phyloP scores from a whole-genome alignment of 1,140 invertebrate species.

The Diorhabda carinulata region DNA sequence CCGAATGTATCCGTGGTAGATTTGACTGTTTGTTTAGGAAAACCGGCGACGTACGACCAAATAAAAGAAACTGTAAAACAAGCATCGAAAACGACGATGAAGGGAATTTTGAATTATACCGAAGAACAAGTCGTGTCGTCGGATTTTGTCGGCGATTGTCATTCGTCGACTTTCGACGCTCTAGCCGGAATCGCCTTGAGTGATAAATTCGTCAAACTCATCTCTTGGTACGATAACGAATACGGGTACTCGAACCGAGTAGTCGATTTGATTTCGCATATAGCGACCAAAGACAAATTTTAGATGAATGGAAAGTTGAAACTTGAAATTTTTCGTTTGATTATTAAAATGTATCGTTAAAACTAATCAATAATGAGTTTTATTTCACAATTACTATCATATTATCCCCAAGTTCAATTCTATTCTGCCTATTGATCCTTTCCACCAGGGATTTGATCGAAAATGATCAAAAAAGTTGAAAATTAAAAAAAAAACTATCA shows the following conservation, averaged over 20 bases:
- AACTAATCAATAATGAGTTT: no score
- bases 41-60: slow-evolving; percentile 73
- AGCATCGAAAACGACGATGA: slow-evolving; percentile 71
- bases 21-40: slow-evolving; percentile 74
- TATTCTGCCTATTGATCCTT: no score
- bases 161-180: slow-evolving; percentile 92
- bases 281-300: slow-evolving; percentile 10
- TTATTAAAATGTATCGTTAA: no score
- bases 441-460: no score
- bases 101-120: slow-evolving; percentile 92
- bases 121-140: slow-evolving; percentile 91
- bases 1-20: slow-evolving; percentile 98
- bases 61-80: slow-evolving; percentile 90
- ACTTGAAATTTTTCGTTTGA: no score
- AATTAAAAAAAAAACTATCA: no score
- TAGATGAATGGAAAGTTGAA: neutral
- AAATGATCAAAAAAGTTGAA: no score
- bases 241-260: slow-evolving; percentile 91
- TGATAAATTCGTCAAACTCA: slow-evolving; percentile 85
- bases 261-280: slow-evolving; percentile 91
- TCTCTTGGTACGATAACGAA: slow-evolving; percentile 97
- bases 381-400: no score
- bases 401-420: no score
- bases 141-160: slow-evolving; percentile 84
- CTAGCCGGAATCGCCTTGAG: slow-evolving; percentile 89